A percentile compares a stretch with the other conserved stretches of the same genome.
Evolutionary conservation across 2,797 vertebrate species (phyloP).

Genomic region (Neosilurus hyrtlii): DNA sequence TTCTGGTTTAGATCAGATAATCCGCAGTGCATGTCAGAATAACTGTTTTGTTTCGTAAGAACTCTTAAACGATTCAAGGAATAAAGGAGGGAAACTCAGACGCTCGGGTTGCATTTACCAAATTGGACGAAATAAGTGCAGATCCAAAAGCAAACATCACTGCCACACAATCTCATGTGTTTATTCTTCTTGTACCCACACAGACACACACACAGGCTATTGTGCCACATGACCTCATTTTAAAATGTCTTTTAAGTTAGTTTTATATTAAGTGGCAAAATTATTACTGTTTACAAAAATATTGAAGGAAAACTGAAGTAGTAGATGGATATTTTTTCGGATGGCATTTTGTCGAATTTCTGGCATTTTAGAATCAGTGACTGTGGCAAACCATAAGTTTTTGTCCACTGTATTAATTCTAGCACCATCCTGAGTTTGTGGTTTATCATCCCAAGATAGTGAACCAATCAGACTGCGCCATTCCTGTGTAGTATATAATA

Average conservation of each 20-base stretch:
- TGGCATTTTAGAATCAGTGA: no score
- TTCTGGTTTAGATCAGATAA: conserved; percentile 42
- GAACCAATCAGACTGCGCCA: no score
- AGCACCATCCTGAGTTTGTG: no score
- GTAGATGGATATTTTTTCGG: background rate
- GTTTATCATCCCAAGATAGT: no score
- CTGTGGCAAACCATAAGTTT: no score
- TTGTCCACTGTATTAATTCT: no score
- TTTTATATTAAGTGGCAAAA: background rate
- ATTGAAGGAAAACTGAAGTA: background rate
- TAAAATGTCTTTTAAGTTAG: background rate
- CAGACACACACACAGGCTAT: conserved; percentile 12
- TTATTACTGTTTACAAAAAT: background rate
- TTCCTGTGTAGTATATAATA: background rate
- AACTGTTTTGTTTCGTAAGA: conserved; percentile 33
- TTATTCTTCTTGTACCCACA: conserved; percentile 39
- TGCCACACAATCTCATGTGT: conserved; percentile 36
- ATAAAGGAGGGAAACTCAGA: conserved; percentile 19
- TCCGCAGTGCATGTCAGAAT: conserved; percentile 32
- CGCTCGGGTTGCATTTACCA: conserved; percentile 23
- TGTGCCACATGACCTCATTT: background rate
- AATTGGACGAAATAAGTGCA: conserved; percentile 28
- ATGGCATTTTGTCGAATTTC: no score
- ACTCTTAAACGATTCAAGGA: conserved; percentile 35
- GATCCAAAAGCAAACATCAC: conserved; percentile 42